These are phyloP conservation scores for Amblyjoppa proteus DNA, from an alignment of 2,888 invertebrate species.

Conservation along the genomic window DNA sequence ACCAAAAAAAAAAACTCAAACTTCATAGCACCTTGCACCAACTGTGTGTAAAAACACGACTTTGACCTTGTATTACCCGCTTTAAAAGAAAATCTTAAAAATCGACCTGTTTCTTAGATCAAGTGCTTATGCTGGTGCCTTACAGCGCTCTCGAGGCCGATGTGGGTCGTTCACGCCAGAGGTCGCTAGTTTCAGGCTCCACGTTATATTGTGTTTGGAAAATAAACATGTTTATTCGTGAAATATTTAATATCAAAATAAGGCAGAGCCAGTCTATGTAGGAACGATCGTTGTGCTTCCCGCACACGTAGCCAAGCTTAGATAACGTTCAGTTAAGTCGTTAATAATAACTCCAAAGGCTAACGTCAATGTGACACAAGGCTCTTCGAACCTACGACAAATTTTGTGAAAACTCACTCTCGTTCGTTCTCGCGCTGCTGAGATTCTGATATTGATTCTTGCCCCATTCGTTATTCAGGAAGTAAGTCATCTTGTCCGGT, in stretches of 20 bases:
- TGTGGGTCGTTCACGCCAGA: slow-evolving; percentile 3
- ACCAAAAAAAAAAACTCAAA: too few relatives aligned
- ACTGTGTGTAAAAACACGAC: too few relatives aligned
- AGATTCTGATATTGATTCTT: slow-evolving; percentile 76
- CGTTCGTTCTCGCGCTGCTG: slow-evolving; percentile 59
- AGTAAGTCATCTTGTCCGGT: slow-evolving; percentile 71
- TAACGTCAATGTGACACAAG: not conserved
- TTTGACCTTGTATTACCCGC: too few relatives aligned
- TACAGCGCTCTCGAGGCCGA: not conserved
- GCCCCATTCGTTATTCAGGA: slow-evolving; percentile 71
- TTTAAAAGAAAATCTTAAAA: too few relatives aligned
- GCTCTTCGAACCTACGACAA: not conserved
- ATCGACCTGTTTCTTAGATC: not conserved
- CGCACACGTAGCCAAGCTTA: not conserved
- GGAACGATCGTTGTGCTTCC: not conserved
- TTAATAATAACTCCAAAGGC: not conserved
- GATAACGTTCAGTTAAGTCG: not conserved
- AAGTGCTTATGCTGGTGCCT: not conserved
- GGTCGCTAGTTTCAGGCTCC: slow-evolving; percentile 2
- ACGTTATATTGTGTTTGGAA: not conserved
- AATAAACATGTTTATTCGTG: slow-evolving; percentile 27
- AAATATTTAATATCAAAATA: not conserved
- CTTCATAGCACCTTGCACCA: too few relatives aligned
- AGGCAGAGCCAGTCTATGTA: not conserved
- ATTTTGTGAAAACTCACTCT: slow-evolving; percentile 55